Conservation (phyloP, 2,113 vertebrate species). For the Mystacornis crossleyi region DNA sequence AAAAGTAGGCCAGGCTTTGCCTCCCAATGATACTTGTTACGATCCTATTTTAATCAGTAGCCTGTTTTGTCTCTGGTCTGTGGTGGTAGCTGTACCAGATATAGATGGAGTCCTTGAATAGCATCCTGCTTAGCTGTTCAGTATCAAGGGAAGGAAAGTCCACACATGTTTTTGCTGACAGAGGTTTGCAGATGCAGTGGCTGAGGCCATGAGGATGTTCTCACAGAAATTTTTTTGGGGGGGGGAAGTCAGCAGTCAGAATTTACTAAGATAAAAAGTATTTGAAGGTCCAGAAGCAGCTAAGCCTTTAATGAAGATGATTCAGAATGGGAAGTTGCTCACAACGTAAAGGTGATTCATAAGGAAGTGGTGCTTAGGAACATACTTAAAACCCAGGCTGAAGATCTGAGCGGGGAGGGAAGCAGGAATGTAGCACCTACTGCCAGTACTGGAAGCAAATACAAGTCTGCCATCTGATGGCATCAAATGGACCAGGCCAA, state of each 20-base stretch:
- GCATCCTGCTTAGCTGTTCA: neutral
- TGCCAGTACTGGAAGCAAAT: constrained; percentile 28
- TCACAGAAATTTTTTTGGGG: neutral
- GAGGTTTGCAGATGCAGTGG: neutral
- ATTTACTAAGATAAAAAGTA: neutral
- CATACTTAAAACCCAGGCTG: neutral
- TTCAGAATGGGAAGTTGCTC: neutral
- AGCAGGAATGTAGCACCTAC: neutral
- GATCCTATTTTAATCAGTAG: neutral
- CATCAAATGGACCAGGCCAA: neutral
- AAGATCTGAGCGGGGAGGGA: neutral
- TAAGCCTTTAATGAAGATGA: neutral
- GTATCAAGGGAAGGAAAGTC: neutral
- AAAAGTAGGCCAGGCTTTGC: neutral
- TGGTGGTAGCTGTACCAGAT: neutral
- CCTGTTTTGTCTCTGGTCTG: neutral
- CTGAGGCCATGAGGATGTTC: neutral
- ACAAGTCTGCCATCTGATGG: constrained; percentile 68
- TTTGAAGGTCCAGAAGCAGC: neutral
- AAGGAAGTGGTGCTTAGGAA: neutral
- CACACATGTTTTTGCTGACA: neutral
- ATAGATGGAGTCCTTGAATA: neutral
- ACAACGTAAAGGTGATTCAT: neutral
- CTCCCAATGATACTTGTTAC: neutral
- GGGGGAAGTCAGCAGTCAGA: neutral